A percentile compares a stretch with the other conserved stretches of the same genome.
Evolutionary conservation across 35 echinoderm and acorn worm genomes (phyloP).

Genomic region (Apostichopus japonicus): DNA sequence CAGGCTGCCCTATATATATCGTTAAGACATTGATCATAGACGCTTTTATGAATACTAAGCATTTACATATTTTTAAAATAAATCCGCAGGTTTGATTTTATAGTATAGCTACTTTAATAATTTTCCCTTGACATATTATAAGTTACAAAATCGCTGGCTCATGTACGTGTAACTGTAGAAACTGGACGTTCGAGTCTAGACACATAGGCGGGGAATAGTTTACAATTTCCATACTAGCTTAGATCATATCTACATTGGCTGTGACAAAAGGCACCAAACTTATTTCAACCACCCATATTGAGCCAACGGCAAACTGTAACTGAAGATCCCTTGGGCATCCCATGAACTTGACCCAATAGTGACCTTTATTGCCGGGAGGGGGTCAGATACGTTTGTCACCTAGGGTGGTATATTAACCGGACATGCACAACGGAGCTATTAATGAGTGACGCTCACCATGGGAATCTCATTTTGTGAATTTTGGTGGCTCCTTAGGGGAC

Average conservation of each 20-base stretch:
- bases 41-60: no score
- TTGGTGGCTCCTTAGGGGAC: not conserved
- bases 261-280: not conserved
- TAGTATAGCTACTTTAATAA: no score
- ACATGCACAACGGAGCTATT: not conserved
- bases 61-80: no score
- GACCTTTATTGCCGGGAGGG: not conserved
- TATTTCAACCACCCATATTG: not conserved
- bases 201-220: not conserved
- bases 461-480: not conserved
- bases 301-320: no score
- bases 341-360: not conserved
- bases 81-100: no score
- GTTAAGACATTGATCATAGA: no score
- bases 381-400: not conserved
- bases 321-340: not conserved
- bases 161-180: not conserved
- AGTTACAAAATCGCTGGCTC: no score
- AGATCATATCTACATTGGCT: not conserved
- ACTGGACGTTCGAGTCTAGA: not conserved
- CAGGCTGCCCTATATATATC: no score
- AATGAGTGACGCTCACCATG: not conserved
- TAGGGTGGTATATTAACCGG: not conserved
- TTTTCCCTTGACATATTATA: no score
- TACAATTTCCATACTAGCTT: not conserved